A percentile compares a stretch with the other conserved stretches of the same genome.
These are phyloP conservation scores for Ophthalmolycus amberensis DNA, from an alignment of 2,113 vertebrate genomes.

Conservation along the genomic window DNA sequence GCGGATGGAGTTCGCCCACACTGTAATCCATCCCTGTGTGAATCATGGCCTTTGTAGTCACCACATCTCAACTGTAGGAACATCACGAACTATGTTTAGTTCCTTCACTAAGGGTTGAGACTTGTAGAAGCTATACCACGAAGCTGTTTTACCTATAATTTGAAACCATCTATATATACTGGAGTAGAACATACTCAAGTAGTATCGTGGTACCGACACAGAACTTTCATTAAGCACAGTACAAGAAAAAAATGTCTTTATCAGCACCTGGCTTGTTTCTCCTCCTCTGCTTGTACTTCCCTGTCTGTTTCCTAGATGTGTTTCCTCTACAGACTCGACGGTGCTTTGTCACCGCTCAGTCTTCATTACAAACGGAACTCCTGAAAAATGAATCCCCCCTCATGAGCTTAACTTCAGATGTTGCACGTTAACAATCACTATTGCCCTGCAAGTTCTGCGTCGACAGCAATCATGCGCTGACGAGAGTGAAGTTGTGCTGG, in stretches of 20 bases:
- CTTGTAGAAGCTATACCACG: not conserved
- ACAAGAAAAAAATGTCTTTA: constrained; percentile 12
- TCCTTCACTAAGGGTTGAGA: not conserved
- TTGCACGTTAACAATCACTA: constrained; percentile 62
- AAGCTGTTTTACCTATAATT: not conserved
- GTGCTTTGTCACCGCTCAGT: constrained; percentile 45
- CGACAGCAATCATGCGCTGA: constrained; percentile 32
- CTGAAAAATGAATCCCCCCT: constrained; percentile 35
- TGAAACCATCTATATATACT: not conserved
- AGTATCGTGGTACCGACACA: constrained; percentile 24
- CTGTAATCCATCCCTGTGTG: not conserved
- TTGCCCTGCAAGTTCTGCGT: constrained; percentile 24
- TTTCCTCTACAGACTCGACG: constrained; percentile 13
- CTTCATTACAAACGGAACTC: constrained; percentile 14
- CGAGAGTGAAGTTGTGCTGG: constrained; percentile 35
- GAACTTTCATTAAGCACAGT: constrained; percentile 24
- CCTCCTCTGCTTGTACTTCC: constrained; percentile 8
- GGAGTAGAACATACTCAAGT: not conserved
- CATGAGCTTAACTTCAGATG: constrained; percentile 55
- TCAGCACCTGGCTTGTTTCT: constrained; percentile 14
- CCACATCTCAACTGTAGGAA: not conserved
- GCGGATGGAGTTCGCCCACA: not conserved
- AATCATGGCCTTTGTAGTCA: not conserved
- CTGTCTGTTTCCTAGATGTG: constrained; percentile 29
- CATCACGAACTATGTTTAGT: not conserved